A percentile compares a stretch with the other conserved stretches of the same genome.
Evolutionary conservation across 2,797 vertebrate genomes (phyloP).

Genomic region (Fundulus diaphanus): DNA sequence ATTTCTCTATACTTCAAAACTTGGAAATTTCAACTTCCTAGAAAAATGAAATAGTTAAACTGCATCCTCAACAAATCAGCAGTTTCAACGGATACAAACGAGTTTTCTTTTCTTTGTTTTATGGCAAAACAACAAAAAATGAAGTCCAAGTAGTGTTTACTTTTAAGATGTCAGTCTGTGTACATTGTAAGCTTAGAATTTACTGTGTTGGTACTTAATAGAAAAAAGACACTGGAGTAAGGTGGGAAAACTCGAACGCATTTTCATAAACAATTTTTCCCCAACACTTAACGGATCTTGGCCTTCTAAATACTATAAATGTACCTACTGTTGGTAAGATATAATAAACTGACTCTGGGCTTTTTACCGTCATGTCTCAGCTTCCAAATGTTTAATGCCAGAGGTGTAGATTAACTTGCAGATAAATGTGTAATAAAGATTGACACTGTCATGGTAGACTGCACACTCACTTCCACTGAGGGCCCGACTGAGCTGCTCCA

Average conservation of each 20-base stretch:
- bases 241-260: background rate
- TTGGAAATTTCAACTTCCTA: no score
- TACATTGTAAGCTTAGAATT: no score
- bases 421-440: conserved; percentile 42
- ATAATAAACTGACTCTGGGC: conserved; percentile 29
- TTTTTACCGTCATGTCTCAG: conserved; percentile 9
- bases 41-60: background rate
- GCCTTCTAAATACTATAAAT: conserved; percentile 35
- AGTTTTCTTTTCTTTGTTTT: background rate
- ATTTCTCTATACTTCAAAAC: no score
- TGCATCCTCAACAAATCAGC: background rate
- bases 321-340: conserved; percentile 22
- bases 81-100: no score
- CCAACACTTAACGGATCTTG: background rate
- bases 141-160: background rate
- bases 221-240: no score
- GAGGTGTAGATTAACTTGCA: conserved; percentile 39
- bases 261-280: background rate
- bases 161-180: no score
- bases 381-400: conserved; percentile 28
- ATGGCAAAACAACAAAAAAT: background rate
- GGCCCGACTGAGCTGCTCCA: conserved; percentile 97
- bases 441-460: conserved; percentile 33
- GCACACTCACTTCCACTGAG: conserved; percentile 91
- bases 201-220: no score